Conservation (phyloP, 2,797 vertebrate genomes). For the Xenopus petersii region DNA sequence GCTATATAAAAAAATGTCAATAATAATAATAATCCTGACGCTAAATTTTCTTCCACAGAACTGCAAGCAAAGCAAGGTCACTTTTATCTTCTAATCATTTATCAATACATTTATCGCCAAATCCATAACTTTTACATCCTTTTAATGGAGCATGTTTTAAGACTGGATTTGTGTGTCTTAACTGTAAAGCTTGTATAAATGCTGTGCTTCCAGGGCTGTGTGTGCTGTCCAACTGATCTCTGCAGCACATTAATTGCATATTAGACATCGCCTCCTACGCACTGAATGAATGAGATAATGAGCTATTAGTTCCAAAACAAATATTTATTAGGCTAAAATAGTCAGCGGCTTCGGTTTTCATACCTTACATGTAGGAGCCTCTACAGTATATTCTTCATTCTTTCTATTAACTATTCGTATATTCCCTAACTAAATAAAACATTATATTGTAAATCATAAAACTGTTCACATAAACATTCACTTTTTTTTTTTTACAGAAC, state of each 20-base stretch:
- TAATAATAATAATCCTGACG: no score
- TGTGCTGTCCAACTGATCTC: slow-evolving; percentile 10
- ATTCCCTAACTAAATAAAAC: no score
- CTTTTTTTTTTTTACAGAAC: no score
- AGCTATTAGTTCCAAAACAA: slow-evolving; percentile 33
- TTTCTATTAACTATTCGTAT: no score
- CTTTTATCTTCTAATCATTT: no score
- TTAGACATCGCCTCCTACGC: slow-evolving; percentile 29
- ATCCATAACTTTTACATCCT: slow-evolving; percentile 2
- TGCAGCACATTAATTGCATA: slow-evolving; percentile 26
- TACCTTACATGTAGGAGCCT: neutral
- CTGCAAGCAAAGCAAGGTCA: no score
- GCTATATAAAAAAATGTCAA: no score
- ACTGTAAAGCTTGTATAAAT: neutral
- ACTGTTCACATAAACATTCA: no score
- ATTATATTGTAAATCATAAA: no score
- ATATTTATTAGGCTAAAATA: slow-evolving; percentile 35
- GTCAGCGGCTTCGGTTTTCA: slow-evolving; percentile 10
- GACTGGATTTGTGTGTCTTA: neutral
- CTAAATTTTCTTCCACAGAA: no score
- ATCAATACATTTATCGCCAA: no score
- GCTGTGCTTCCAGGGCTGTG: neutral
- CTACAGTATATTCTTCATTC: no score
- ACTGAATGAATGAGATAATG: slow-evolving; percentile 15
- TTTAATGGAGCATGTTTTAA: slow-evolving; percentile 17